These are phyloP conservation scores for Noctuana brunneofusca DNA, from an alignment of 2,888 invertebrate genomes.

Conservation along the genomic window DNA sequence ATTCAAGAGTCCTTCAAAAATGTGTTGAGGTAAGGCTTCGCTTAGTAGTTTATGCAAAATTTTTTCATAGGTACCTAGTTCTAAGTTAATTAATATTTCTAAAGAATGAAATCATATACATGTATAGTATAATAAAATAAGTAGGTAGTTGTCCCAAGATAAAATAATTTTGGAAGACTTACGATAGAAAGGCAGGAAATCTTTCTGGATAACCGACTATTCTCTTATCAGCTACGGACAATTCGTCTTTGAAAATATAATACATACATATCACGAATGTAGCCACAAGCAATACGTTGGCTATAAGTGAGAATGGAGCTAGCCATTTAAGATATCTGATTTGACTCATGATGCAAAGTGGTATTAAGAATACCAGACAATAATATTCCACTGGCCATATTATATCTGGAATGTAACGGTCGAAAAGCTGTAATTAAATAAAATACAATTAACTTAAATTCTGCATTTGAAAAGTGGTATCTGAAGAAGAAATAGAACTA, in stretches of 20 bases:
- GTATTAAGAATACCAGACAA: slow-evolving; percentile 64
- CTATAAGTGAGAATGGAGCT: slow-evolving; percentile 93
- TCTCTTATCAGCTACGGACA: slow-evolving; percentile 72
- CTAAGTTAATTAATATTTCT: too few species aligned
- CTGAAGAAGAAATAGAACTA: not conserved
- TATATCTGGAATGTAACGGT: slow-evolving; percentile 58
- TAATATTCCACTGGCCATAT: slow-evolving; percentile 67
- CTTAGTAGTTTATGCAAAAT: too few species aligned
- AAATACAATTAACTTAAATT: not conserved
- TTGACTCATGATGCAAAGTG: slow-evolving; percentile 69
- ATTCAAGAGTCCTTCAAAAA: too few species aligned
- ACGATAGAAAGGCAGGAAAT: slow-evolving; percentile 93
- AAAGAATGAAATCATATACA: too few species aligned
- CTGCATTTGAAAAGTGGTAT: too few species aligned
- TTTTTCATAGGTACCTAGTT: too few species aligned
- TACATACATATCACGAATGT: slow-evolving; percentile 92
- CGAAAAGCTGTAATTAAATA: slow-evolving; percentile 64
- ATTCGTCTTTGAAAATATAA: slow-evolving; percentile 86
- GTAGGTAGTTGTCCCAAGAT: too few species aligned
- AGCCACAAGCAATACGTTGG: slow-evolving; percentile 90
- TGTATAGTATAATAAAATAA: too few species aligned
- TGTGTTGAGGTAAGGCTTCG: too few species aligned
- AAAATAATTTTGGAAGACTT: slow-evolving; percentile 46
- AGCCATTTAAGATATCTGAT: slow-evolving; percentile 91
- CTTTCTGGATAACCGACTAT: slow-evolving; percentile 79